Evolutionary conservation across 1,140 invertebrate species (phyloP), one percentile per base, ranked within the genome.

Genomic region (Reticulitermes speratus): DNA sequence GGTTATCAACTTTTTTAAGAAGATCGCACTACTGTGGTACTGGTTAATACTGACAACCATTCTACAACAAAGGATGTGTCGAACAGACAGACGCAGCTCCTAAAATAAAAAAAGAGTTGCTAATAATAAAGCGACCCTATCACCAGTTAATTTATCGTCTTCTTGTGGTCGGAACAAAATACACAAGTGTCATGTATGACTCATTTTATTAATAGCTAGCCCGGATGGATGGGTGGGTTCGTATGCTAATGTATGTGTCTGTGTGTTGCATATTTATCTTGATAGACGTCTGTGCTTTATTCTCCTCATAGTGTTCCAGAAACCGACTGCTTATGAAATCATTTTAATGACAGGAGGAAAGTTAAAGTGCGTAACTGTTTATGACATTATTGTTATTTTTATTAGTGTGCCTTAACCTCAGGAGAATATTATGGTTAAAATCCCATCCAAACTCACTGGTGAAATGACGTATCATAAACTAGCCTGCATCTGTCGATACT

Each of bases 201-300:
- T 85, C 84, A 85, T 52, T 85, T 85, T 69, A 30, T 85, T 69
- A 85, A 69, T 85, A 52, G 84, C 48, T 25, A 84, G 44, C 44
- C 45, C 48, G 12, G 12, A 65, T 19, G 19, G 12, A 65, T 65
- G 21, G 12, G 59, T 65, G 12, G 59, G 59, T 19, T 19, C 59
- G 59, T 7, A 65, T 23, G 21, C 48, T 84, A 85, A 85, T 85
- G 69, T 52, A 16, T 69, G 55, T 85, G 65, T 85, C 65, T 85
- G 65, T 85, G 84, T 85, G 84, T 23, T 81, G 84, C 21, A 9
- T 55, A 11, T 21, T 69, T 59, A 85, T 30, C 55, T 38, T 69
- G 11, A 85, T 69, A 30, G 84, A 69, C 59, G 30, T n/a, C 38
- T 30, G 32, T 85, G 16, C 16, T 25, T 14, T 25, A 14, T 44